These are phyloP conservation scores for Scolopax rusticola DNA, from an alignment of 2,797 vertebrate species.

Conservation along the genomic window DNA sequence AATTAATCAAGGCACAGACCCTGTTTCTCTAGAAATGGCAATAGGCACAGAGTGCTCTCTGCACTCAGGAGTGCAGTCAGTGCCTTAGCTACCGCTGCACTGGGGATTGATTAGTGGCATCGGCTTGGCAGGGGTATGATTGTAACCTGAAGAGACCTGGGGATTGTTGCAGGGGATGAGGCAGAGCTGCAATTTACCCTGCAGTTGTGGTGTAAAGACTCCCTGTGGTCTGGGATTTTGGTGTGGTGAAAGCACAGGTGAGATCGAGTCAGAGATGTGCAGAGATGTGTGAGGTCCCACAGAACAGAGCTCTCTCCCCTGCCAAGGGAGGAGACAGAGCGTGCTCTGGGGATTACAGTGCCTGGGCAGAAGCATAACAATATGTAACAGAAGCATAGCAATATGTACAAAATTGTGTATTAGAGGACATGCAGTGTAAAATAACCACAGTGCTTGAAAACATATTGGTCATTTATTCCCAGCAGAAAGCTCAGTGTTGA, in stretches of 20 bases:
- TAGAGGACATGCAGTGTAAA: neutral
- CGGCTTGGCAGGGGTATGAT: neutral
- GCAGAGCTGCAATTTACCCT: neutral
- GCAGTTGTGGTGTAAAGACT: neutral
- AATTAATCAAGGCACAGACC: neutral
- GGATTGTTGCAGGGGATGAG: neutral
- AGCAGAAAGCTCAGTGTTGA: neutral
- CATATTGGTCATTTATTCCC: neutral
- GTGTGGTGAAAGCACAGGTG: neutral
- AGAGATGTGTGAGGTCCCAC: neutral
- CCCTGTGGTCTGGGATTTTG: neutral
- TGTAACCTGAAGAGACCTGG: neutral
- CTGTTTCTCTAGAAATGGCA: neutral
- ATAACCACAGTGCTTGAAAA: neutral
- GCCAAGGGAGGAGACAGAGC: fast-evolving
- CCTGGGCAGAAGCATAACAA: neutral
- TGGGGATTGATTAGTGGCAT: neutral
- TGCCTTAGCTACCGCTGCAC: fast-evolving
- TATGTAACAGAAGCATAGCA: fast-evolving
- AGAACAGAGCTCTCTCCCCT: neutral
- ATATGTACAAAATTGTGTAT: neutral
- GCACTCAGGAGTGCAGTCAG: neutral
- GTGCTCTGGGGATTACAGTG: neutral
- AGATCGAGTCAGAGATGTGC: neutral
- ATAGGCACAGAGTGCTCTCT: neutral